A percentile compares a stretch with the other conserved stretches of the same genome.
Evolutionary conservation across 2,797 vertebrate genomes (phyloP).

Genomic region (Danio aesculapii): DNA sequence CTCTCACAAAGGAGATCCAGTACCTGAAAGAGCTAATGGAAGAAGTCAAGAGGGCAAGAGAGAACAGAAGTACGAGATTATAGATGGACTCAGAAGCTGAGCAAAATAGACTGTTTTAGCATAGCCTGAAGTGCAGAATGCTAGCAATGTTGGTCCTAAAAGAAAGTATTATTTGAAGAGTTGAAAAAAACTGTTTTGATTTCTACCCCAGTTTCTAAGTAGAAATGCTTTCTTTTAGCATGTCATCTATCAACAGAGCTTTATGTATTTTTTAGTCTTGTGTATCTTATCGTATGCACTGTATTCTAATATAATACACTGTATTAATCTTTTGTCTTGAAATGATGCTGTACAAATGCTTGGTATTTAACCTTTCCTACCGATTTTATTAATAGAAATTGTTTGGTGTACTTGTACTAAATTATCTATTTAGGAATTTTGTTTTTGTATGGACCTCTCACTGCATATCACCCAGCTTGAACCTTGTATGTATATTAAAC

Average conservation of each 20-base stretch:
- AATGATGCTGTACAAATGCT: not conserved
- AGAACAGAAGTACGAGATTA: conserved; percentile 66
- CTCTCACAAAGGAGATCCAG: conserved; percentile 90
- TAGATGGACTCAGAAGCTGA: conserved; percentile 29
- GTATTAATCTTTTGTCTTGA: not conserved
- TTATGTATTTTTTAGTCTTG: not conserved
- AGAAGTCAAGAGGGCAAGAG: conserved; percentile 86
- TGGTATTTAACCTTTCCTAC: not conserved
- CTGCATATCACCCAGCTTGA: not conserved
- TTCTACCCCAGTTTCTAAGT: not conserved
- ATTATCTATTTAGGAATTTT: not conserved
- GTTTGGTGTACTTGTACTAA: not conserved
- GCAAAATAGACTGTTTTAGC: conserved; percentile 31
- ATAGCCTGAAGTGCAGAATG: conserved; percentile 17
- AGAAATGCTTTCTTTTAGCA: not conserved
- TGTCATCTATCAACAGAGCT: not conserved
- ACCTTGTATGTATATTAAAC: conserved; percentile 22
- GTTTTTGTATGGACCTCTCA: not conserved
- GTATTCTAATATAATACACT: not conserved
- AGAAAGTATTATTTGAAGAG: not conserved
- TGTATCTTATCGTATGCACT: not conserved
- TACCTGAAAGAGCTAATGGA: conserved; percentile 95
- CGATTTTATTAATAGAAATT: not conserved
- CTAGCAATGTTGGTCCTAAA: conserved; percentile 8
- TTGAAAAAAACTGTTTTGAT: not conserved